Base-by-base conservation (phyloP, 2,113 vertebrate genomes). In the Sinosuthora webbiana region DNA sequence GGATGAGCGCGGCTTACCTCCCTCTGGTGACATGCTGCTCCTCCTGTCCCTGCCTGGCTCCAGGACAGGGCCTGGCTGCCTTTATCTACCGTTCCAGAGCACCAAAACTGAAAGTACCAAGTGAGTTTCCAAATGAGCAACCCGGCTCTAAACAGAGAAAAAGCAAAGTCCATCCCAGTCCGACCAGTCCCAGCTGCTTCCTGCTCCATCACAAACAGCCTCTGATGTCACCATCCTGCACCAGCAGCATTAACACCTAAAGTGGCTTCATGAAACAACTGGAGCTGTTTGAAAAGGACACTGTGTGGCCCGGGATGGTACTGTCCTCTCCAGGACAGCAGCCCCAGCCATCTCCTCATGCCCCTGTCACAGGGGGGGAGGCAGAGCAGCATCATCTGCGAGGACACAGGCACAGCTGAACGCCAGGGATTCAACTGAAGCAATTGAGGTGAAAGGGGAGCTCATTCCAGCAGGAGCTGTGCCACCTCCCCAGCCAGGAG, bases 91-190 rank as follows among this genome's bases (percentile, higher is more conserved):
- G 35, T 7, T 8, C 13, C 63, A 44, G n/a, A 0, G 41, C 31
- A 74, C 25, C 42, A 44, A 77, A 94, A 81, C 50, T 0, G 64
- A 95, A 94, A 94, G 88, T 31, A 39, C 21, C 27, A 24, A 30
- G 18, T 41, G 27, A 55, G 31, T 47, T 81, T 74, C 74, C 55
- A 71, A 57, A 50, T 22, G 41, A 92, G 77, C 33, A 52, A 35
- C 4, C 1, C 16, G 8, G 14, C 52, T 15, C 14, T 27, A 15
- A 91, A 84, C 50, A 44, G 23, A 0, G 19, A 76, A 62, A 52
- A 91, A 79, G 49, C 95, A 83, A 93, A 97, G 96, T 93, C 91
- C 94, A 79, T 23, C 41, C 74, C 83, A 39, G 50, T 62, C n/a
- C 15, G 28, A 9, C 41, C 75, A 23, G 92, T 30, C 83, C 47